Evolutionary conservation across 2,797 vertebrate species (phyloP), one percentile per base, ranked within the genome.

Genomic region (Schizothorax lantsangensis): DNA sequence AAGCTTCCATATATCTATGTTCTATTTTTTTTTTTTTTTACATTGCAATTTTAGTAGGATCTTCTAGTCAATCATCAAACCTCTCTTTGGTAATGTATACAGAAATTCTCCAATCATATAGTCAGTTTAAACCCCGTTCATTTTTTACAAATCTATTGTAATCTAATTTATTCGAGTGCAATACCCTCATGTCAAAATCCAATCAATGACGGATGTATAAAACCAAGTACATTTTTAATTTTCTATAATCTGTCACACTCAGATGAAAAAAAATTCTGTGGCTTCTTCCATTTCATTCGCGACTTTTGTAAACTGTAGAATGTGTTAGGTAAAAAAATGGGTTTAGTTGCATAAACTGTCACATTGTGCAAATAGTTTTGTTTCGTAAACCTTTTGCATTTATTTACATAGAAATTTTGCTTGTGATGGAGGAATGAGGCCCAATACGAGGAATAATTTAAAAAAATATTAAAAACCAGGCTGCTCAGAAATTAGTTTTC

Each of bases 391-490:
- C 8, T 75, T 52, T 62, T 75, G 10, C 1, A 12, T 23, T 23
- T 23, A 64, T 23, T 57, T 47, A 11, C 47, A 40, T 11, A 2
- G 2, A 40, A 83, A 36, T 19, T 11, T 10, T 38, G 64, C 66
- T 62, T 72, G 49, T 59, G n/a, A 71, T 71, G 14, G n/a, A 85
- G 21, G 83, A 68, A 71, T 79, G 64, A 79, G 75, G 49, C 75
- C 47, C 38, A 47, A 47, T n/a, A n/a, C 2, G 9, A 75, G 33
- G 57, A 86, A 49, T 54, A 43, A 23, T 57, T 12, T 2, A 43
- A 64, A 82, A 38, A 82, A 33, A 4, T 66, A 81, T 81, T n/a
- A 71, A 85, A 79, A 71, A 57, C n/a, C 36, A 82, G 36, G 59
- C 74, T 57, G 19, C 30, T 23, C 47, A 21, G 19, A 21, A 4